Percentiles rank a stretch among this genome's conserved stretches.
Evolutionary conservation across 2,797 vertebrate species (phyloP).

Genomic region (Pelodytes ibericus): DNA sequence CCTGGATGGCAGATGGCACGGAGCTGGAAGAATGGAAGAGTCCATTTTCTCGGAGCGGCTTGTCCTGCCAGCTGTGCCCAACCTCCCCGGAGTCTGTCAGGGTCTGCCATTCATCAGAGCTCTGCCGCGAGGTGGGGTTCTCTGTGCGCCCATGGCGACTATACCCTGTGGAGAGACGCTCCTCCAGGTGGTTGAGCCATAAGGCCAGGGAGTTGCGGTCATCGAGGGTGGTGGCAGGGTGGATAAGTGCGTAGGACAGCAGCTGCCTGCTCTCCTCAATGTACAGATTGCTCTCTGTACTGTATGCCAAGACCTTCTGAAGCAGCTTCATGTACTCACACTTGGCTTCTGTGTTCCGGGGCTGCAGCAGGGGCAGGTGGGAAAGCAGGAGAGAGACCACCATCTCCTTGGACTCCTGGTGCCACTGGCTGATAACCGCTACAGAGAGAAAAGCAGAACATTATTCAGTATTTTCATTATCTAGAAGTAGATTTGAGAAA

Average conservation of each 20-base stretch:
- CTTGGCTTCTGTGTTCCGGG: conserved; percentile 91
- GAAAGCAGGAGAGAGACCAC: conserved; percentile 89
- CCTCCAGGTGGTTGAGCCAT: conserved; percentile 94
- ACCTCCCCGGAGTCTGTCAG: conserved; percentile 79
- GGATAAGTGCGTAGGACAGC: conserved; percentile 96
- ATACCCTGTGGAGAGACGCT: conserved; percentile 84
- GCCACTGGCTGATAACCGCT: conserved; percentile 93
- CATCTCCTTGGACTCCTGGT: conserved; percentile 92
- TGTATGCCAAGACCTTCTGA: conserved; percentile 91
- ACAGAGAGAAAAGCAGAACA: neutral
- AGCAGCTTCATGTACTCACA: conserved; percentile 95
- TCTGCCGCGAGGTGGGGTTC: conserved; percentile 77
- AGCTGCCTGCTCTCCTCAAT: conserved; percentile 95
- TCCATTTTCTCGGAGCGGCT: conserved; percentile 83
- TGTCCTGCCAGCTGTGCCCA: conserved; percentile 83
- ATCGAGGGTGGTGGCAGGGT: conserved; percentile 92
- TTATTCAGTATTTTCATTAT: neutral
- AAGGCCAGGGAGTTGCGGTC: conserved; percentile 92
- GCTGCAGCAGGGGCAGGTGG: conserved; percentile 91
- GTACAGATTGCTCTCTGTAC: conserved; percentile 92
- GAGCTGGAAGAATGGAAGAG: conserved; percentile 82
- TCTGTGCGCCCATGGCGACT: conserved; percentile 62
- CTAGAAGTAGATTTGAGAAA: too few relatives aligned
- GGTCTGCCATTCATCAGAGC: conserved; percentile 87
- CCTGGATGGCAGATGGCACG: conserved; percentile 83